Percentiles rank a stretch among this genome's conserved stretches.
Conservation (phyloP, 2,888 invertebrate species). For the Ctena decussata region DNA sequence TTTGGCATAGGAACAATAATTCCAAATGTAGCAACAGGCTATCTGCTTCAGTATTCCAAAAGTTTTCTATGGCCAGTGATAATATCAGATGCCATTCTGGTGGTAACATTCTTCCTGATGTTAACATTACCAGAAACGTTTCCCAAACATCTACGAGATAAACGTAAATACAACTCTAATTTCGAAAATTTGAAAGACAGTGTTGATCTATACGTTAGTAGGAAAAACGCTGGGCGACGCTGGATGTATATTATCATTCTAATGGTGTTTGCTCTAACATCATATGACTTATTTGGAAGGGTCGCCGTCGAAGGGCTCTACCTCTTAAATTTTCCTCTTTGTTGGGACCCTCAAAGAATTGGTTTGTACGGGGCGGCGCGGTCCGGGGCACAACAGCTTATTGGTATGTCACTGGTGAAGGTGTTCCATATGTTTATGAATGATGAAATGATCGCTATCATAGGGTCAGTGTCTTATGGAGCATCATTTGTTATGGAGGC, state of each 20-base stretch:
- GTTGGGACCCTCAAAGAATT: constrained; percentile 66
- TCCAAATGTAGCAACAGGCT: constrained; percentile 54
- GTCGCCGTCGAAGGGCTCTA: constrained; percentile 59
- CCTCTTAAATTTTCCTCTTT: constrained; percentile 66
- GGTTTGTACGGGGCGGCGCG: constrained; percentile 58
- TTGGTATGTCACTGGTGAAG: constrained; percentile 54
- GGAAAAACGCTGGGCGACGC: constrained; percentile 35
- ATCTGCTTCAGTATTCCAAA: constrained; percentile 47
- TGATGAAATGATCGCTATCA: constrained; percentile 61
- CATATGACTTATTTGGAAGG: constrained; percentile 42
- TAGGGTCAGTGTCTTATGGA: constrained; percentile 46
- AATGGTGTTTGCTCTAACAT: constrained; percentile 37
- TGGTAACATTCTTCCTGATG: constrained; percentile 39
- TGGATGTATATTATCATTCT: constrained; percentile 54
- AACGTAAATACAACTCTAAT: constrained; percentile 25
- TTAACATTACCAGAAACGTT: constrained; percentile 54
- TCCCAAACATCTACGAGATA: constrained; percentile 24
- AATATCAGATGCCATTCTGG: constrained; percentile 20
- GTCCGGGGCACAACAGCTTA: constrained; percentile 41
- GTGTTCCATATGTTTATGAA: constrained; percentile 54
- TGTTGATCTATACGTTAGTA: constrained; percentile 52
- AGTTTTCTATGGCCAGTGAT: constrained; percentile 49
- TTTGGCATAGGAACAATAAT: constrained; percentile 51
- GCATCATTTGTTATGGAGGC: constrained; percentile 54
- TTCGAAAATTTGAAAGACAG: constrained; percentile 53